Evolutionary conservation across 2,797 vertebrate species (phyloP).

Genomic region (Percopsis omiscomaycus): DNA sequence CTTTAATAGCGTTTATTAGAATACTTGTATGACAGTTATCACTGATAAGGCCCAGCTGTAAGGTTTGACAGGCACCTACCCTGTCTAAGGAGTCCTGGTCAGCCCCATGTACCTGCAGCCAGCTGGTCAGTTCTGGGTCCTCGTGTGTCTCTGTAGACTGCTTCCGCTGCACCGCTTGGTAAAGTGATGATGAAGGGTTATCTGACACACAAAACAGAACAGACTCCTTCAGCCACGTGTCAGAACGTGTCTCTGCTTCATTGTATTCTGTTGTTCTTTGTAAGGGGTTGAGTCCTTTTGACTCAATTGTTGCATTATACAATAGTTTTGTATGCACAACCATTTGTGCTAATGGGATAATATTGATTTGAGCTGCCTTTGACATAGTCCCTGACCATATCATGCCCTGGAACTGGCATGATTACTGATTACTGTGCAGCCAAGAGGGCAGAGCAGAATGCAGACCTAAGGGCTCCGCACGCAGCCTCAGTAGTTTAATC

Average conservation of each 20-base stretch:
- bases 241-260: background rate
- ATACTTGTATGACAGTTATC: background rate
- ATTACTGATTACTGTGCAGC: too few relatives aligned
- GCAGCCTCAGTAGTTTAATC: conserved; percentile 87
- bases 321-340: too few relatives aligned
- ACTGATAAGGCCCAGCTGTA: background rate
- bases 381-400: too few relatives aligned
- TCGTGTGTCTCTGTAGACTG: conserved; percentile 56
- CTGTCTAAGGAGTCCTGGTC: conserved; percentile 88
- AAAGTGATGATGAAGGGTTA: conserved; percentile 64
- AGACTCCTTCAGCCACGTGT: conserved; percentile 6
- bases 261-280: too few relatives aligned
- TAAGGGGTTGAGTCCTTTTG: too few relatives aligned
- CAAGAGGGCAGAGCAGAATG: background rate
- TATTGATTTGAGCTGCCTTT: too few relatives aligned
- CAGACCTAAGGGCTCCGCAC: conserved; percentile 85
- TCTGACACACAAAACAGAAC: conserved; percentile 69
- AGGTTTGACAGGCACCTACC: conserved; percentile 68
- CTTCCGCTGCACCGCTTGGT: conserved; percentile 52
- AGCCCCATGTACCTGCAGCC: conserved; percentile 85
- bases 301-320: too few relatives aligned
- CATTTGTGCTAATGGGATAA: too few relatives aligned
- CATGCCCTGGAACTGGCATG: too few relatives aligned
- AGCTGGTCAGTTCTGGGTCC: conserved; percentile 84
- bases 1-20: background rate